Percentiles rank a stretch among this genome's conserved stretches.
These are phyloP conservation scores for Drosophila saltans DNA, from an alignment of 1,140 invertebrate species.

Conservation along the genomic window DNA sequence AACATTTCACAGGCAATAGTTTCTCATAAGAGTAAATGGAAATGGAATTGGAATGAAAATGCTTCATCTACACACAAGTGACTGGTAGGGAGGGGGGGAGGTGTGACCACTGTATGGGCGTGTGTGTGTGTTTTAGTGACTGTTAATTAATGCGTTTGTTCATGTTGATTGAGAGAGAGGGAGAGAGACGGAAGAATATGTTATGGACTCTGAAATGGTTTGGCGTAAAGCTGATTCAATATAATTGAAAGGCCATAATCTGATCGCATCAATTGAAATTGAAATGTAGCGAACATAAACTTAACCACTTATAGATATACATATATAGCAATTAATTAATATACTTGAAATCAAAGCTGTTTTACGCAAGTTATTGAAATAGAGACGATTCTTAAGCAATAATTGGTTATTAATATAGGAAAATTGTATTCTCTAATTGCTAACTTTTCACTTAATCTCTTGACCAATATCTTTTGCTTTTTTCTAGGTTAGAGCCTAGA, in stretches of 20 bases:
- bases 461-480: no score
- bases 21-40: no score
- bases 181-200: neutral
- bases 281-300: neutral
- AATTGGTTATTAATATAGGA: no score
- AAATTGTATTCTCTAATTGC: no score
- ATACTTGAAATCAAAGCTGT: no score
- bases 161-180: constrained; percentile 27
- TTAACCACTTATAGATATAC: neutral
- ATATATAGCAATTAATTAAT: no score
- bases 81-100: no score
- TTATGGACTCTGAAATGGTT: constrained; percentile 2
- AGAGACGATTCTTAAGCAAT: no score
- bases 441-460: no score
- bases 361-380: no score
- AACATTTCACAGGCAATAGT: constrained; percentile 22
- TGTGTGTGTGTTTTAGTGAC: constrained; percentile 39
- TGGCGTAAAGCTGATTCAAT: constrained; percentile 1
- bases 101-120: no score
- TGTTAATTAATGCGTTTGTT: constrained; percentile 54
- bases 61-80: neutral
- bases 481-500: neutral
- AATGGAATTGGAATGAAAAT: neutral
- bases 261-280: neutral
- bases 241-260: constrained; percentile 4